Conservation (phyloP, 2,113 vertebrate genomes). For the Tursiops truncatus region DNA sequence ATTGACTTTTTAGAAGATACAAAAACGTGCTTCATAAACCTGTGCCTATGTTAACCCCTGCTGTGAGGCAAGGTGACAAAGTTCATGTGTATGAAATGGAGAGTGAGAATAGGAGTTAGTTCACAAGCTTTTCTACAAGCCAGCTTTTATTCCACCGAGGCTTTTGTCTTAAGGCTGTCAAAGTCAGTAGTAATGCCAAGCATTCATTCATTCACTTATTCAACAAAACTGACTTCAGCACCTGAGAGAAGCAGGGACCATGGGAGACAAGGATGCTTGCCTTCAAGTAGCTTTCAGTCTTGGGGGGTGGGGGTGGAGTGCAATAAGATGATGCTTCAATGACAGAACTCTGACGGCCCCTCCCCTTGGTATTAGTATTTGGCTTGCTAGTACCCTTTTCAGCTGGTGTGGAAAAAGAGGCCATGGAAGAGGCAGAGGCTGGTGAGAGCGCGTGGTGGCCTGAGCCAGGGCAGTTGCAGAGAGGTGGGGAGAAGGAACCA, state of each 20-base stretch:
- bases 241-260: not conserved
- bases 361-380: not conserved
- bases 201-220: not conserved
- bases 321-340: too few relatives aligned
- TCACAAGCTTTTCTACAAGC: not conserved
- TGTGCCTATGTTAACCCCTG: not conserved
- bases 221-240: not conserved
- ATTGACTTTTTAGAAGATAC: not conserved
- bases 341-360: not conserved
- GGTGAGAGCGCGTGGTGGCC: not conserved
- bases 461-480: not conserved
- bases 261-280: not conserved
- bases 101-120: not conserved
- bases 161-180: not conserved
- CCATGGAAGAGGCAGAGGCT: not conserved
- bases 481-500: not conserved
- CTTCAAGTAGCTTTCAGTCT: not conserved
- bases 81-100: not conserved
- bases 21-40: not conserved
- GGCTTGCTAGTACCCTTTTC: not conserved
- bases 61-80: not conserved
- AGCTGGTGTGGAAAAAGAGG: not conserved
- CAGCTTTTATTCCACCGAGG: not conserved
- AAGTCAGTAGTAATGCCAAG: not conserved
- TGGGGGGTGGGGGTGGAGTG: fast-evolving